Percentiles rank a stretch among this genome's conserved stretches.
Conservation (phyloP, 2,113 vertebrate species). For the Serilophus lunatus region DNA sequence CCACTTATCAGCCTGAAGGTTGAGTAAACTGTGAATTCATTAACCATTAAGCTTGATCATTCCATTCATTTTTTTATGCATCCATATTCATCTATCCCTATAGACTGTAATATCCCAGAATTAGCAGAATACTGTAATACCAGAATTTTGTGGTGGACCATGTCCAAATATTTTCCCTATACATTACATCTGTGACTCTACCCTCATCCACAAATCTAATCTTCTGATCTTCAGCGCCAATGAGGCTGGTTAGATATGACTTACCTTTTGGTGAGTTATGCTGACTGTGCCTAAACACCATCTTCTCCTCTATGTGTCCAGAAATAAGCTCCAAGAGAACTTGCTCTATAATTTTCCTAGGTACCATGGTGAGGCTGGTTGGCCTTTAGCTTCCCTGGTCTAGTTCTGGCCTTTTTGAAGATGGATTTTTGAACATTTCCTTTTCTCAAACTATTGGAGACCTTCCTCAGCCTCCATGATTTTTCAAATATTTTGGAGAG, state of each 20-base stretch:
- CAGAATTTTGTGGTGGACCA: neutral
- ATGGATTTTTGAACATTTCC: neutral
- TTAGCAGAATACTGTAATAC: too few relatives aligned
- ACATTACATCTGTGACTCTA: rapidly evolving
- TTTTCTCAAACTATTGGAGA: neutral
- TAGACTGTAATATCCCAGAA: neutral
- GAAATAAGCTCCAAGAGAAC: neutral
- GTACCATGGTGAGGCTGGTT: neutral
- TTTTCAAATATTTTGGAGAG: neutral
- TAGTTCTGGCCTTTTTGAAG: neutral
- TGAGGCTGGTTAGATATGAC: neutral
- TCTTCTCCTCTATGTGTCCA: neutral
- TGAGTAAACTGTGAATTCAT: neutral
- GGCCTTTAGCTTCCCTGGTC: neutral
- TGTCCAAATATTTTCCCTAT: neutral
- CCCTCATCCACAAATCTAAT: neutral
- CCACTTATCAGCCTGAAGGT: neutral
- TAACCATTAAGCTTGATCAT: neutral
- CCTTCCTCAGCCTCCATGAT: neutral
- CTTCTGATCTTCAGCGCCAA: neutral
- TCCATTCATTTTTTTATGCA: neutral
- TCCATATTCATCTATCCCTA: neutral
- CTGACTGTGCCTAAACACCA: neutral
- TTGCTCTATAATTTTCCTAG: neutral
- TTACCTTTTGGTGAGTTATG: neutral